A percentile compares a stretch with the other conserved stretches of the same genome.
Conservation (phyloP, 1,140 invertebrate genomes). For the Matsumurasca onukii region DNA sequence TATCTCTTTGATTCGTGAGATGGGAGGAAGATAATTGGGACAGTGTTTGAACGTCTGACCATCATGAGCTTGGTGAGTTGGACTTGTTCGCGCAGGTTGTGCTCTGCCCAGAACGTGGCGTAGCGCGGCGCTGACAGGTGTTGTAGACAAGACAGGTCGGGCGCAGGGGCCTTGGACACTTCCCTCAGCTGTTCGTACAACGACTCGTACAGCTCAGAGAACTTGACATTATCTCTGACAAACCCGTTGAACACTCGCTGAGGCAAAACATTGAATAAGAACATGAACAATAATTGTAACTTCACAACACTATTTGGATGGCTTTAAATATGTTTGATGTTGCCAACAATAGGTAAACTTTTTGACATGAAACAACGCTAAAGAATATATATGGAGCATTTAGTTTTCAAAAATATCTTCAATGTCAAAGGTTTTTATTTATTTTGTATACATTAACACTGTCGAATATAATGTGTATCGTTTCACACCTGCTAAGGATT, state of each 20-base stretch:
- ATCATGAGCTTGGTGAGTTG: conserved; percentile 14
- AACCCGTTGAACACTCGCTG: not conserved
- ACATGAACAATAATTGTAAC: too few species aligned
- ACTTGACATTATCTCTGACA: conserved; percentile 17
- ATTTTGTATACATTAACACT: too few species aligned
- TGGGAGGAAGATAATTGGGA: not conserved
- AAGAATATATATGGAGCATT: too few species aligned
- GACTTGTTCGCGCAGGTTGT: conserved; percentile 9
- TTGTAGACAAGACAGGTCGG: not conserved
- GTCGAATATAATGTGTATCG: too few species aligned
- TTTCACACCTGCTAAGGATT: too few species aligned
- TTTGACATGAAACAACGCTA: too few species aligned
- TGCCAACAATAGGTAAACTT: too few species aligned
- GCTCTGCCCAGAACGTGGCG: conserved; percentile 4
- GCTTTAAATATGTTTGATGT: too few species aligned
- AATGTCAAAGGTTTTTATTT: too few species aligned
- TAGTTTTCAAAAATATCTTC: too few species aligned
- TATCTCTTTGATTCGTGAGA: not conserved
- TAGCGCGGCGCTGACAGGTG: conserved; percentile 11
- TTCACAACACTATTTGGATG: too few species aligned
- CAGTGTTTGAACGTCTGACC: not conserved
- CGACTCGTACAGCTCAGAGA: not conserved
- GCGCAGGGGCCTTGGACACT: not conserved
- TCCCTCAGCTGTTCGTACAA: not conserved
- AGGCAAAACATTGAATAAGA: not conserved